phyloP scores from a whole-genome alignment of 2,113 vertebrate genomes.

The Antidorcas marsupialis region DNA sequence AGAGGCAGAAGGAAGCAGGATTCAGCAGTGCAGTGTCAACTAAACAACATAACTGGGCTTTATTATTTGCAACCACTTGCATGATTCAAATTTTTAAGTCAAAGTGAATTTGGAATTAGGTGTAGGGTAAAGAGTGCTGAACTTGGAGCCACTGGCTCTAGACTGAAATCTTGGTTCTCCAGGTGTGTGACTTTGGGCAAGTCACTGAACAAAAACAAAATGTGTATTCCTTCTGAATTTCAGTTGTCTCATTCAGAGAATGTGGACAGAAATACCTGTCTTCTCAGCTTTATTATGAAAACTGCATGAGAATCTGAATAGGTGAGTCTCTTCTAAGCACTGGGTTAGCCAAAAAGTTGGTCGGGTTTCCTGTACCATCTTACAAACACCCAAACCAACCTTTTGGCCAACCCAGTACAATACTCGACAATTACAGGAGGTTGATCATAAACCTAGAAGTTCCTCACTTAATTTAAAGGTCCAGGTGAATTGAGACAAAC shows the following conservation, averaged over 20 bases:
- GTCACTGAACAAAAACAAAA: background rate
- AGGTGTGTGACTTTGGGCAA: background rate
- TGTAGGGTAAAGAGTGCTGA: background rate
- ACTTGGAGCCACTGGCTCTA: background rate
- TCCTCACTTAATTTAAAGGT: background rate
- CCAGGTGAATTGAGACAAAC: fast-evolving
- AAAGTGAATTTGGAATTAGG: background rate
- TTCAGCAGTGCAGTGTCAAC: background rate
- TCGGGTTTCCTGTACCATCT: background rate
- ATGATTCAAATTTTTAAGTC: background rate
- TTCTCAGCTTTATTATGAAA: background rate
- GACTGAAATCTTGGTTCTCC: background rate
- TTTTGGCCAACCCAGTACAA: background rate
- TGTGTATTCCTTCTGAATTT: background rate
- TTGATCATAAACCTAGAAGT: fast-evolving
- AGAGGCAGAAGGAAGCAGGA: background rate
- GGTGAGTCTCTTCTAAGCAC: background rate
- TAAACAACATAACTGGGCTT: background rate
- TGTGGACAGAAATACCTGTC: background rate
- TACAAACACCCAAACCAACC: background rate
- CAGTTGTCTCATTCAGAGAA: background rate
- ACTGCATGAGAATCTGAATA: background rate
- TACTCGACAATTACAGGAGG: fast-evolving
- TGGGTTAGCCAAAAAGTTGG: background rate
- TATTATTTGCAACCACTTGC: background rate